Evolutionary conservation across 2,113 vertebrate genomes (phyloP).

Genomic region (Cephalopterus ornatus): DNA sequence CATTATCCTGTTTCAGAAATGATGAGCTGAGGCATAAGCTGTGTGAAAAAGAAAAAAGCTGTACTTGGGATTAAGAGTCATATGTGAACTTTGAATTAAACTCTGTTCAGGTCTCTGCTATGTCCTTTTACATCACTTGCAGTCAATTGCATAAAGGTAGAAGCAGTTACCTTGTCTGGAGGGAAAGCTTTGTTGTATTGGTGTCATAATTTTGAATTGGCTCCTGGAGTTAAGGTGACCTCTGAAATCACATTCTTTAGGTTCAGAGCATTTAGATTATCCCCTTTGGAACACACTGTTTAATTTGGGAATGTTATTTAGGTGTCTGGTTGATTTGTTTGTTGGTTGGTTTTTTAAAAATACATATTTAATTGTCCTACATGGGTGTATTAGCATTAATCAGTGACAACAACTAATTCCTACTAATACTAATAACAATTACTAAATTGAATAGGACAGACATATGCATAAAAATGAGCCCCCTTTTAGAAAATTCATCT

Average conservation of each 20-base stretch:
- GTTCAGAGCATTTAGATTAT: neutral
- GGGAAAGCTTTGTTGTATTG: neutral
- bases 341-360: neutral
- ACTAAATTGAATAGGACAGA: neutral
- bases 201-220: neutral
- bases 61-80: neutral
- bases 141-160: neutral
- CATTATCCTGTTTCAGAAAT: slow-evolving; percentile 31
- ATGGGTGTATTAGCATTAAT: neutral
- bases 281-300: neutral
- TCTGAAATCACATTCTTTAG: neutral
- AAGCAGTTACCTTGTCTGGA: neutral
- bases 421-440: neutral
- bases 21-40: slow-evolving; percentile 2
- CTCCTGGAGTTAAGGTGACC: neutral
- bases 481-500: neutral
- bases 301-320: neutral
- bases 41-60: neutral
- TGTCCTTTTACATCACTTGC: neutral
- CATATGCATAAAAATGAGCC: neutral
- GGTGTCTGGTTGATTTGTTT: neutral
- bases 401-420: neutral
- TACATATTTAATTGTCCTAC: neutral
- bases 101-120: neutral
- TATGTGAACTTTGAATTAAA: neutral